Percentiles rank a stretch among this genome's conserved stretches.
These are phyloP conservation scores for Neosalanx taihuensis DNA, from an alignment of 2,797 vertebrate species.

Conservation along the genomic window DNA sequence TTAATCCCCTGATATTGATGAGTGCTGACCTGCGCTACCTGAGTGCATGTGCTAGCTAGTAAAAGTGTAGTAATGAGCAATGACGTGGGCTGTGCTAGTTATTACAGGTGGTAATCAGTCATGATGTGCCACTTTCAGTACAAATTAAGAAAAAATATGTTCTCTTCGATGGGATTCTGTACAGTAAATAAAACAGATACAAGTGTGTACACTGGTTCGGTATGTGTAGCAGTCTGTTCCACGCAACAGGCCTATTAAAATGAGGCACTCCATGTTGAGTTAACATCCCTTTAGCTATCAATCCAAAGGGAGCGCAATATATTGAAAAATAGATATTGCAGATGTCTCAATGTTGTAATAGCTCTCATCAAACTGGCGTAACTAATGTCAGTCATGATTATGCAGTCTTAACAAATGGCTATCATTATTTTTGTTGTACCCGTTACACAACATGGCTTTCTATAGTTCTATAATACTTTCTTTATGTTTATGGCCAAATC, in stretches of 20 bases:
- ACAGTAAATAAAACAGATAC: background rate
- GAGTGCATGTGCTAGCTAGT: too few relatives aligned
- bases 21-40: too few relatives aligned
- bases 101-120: too few relatives aligned
- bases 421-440: background rate
- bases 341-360: too few relatives aligned
- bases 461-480: background rate
- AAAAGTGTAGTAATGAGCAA: too few relatives aligned
- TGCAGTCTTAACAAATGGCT: background rate
- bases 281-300: background rate
- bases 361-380: background rate
- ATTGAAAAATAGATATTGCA: too few relatives aligned
- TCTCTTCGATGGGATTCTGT: background rate
- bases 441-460: background rate
- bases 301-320: too few relatives aligned
- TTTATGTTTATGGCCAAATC: constrained; percentile 22
- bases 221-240: too few relatives aligned
- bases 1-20: too few relatives aligned
- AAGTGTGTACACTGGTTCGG: background rate
- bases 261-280: background rate
- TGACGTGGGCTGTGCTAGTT: too few relatives aligned
- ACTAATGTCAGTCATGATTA: background rate
- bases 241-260: constrained; percentile 23
- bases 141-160: too few relatives aligned
- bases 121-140: too few relatives aligned